These are phyloP conservation scores for Apodemia duryi DNA, from an alignment of 2,888 invertebrate species.

Conservation along the genomic window DNA sequence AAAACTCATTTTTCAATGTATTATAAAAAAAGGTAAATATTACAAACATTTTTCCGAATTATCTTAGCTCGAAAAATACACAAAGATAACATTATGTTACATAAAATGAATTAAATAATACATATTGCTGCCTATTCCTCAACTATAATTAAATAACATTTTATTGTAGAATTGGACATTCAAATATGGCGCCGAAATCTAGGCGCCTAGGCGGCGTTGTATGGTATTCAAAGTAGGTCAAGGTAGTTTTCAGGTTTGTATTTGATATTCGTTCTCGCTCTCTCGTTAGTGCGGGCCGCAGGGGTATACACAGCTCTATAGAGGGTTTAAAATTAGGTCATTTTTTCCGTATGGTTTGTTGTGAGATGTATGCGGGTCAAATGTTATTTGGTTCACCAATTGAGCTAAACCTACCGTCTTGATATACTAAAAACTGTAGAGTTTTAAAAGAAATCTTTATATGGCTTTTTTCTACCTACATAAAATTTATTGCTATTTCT, in stretches of 20 bases:
- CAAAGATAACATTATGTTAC: too few relatives aligned
- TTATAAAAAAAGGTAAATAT: too few relatives aligned
- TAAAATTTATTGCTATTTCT: neutral
- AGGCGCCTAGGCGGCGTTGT: slow-evolving; percentile 36
- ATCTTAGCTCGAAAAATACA: too few relatives aligned
- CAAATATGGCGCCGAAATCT: slow-evolving; percentile 18
- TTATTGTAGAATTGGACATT: slow-evolving; percentile 1
- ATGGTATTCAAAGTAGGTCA: slow-evolving; percentile 27
- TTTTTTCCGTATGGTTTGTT: slow-evolving; percentile 11
- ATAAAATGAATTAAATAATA: too few relatives aligned
- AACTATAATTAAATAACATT: neutral
- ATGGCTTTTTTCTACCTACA: neutral
- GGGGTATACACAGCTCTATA: slow-evolving; percentile 23
- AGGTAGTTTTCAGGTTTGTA: slow-evolving; percentile 24
- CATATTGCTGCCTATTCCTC: too few relatives aligned
- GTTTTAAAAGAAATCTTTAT: neutral
- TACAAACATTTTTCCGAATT: too few relatives aligned
- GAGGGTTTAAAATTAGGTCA: slow-evolving; percentile 23
- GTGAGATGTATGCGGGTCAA: slow-evolving; percentile 12
- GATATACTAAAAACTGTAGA: neutral
- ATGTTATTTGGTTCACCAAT: neutral
- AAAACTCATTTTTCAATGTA: too few relatives aligned
- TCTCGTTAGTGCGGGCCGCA: slow-evolving; percentile 26
- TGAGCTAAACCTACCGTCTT: neutral
- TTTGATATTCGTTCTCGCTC: slow-evolving; percentile 22